Evolutionary conservation across 2,113 vertebrate species (phyloP).

Genomic region (Nyctibius bracteatus): DNA sequence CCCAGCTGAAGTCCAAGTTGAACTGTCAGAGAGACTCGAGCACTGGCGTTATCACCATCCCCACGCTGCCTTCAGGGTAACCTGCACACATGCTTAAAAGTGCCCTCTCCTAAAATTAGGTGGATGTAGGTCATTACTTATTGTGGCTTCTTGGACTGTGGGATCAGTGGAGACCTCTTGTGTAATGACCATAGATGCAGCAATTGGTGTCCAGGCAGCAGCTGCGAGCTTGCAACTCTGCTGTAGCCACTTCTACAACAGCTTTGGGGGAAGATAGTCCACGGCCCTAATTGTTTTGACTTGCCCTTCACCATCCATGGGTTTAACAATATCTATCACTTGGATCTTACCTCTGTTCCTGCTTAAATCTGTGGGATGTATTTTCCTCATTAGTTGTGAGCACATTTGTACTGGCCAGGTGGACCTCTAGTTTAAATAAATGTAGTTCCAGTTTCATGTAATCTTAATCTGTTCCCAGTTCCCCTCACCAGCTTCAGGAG

Average conservation of each 20-base stretch:
- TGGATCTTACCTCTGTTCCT: neutral
- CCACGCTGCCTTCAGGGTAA: neutral
- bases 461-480: neutral
- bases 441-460: neutral
- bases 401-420: neutral
- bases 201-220: neutral
- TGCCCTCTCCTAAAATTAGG: neutral
- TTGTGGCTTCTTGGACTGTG: neutral
- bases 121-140: neutral
- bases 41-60: neutral
- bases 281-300: neutral
- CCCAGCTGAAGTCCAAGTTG: neutral
- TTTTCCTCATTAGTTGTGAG: neutral
- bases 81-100: neutral
- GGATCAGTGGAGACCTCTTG: neutral
- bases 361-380: neutral
- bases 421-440: neutral
- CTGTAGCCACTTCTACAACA: neutral
- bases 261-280: neutral
- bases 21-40: neutral
- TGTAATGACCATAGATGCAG: neutral
- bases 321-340: neutral
- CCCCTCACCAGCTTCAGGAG: neutral
- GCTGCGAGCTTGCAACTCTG: fast-evolving
- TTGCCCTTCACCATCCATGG: neutral